A percentile compares a stretch with the other conserved stretches of the same genome.
phyloP scores from a whole-genome alignment of 1,140 invertebrate genomes.

The Leptopilina boulardi region DNA sequence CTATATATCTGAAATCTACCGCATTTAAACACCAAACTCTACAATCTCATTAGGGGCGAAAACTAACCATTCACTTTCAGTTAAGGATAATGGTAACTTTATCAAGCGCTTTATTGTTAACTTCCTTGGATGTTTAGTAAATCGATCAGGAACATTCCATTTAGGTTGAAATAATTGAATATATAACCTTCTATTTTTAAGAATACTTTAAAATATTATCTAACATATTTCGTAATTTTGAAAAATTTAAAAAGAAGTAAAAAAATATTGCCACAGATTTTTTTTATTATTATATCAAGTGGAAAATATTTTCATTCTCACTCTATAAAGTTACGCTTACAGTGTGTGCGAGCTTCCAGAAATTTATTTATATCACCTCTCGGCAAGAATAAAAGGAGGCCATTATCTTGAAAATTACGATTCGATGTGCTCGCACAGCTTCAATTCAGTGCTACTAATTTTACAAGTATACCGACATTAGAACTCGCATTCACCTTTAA shows the following conservation, averaged over 20 bases:
- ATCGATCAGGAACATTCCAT: conserved; percentile 5
- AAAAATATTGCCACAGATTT: background rate
- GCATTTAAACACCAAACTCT: conserved; percentile 17
- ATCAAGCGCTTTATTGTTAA: conserved; percentile 6
- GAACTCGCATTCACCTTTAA: background rate
- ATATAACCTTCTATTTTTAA: too few species aligned
- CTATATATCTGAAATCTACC: background rate
- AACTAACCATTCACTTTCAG: conserved; percentile 21
- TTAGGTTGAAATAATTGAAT: background rate
- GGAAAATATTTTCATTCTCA: conserved; percentile 10
- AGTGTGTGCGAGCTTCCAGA: background rate
- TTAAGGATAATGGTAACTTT: conserved; percentile 17
- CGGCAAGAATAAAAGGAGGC: conserved; percentile 8
- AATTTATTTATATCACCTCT: conserved; percentile 16
- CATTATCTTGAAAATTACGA: conserved; percentile 10
- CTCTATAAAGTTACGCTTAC: conserved; percentile 2
- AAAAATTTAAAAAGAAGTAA: too few species aligned
- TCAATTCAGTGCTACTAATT: conserved; percentile 8
- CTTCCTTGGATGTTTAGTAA: background rate
- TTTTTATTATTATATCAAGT: conserved; percentile 12
- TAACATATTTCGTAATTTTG: too few species aligned
- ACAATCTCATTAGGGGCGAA: conserved; percentile 4
- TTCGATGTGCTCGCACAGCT: background rate
- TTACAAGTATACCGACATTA: background rate
- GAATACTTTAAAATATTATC: too few species aligned